Evolutionary conservation across 2,888 invertebrate genomes (phyloP).

Genomic region (Acrobeloides nanus): DNA sequence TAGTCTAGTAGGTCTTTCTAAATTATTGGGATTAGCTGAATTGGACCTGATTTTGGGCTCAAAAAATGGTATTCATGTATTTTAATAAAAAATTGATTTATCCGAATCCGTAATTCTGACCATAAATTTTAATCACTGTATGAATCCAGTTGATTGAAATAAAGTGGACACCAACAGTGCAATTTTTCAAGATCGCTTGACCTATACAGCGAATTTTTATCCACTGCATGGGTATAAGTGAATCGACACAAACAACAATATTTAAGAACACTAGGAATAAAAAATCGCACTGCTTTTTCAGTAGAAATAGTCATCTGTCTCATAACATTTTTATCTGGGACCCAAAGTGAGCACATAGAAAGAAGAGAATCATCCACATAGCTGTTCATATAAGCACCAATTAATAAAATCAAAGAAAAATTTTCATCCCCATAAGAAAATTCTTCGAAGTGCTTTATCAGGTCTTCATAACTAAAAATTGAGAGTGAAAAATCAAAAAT

Average conservation of each 20-base stretch:
- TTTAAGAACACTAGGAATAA: slow-evolving; percentile 1
- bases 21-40: slow-evolving; percentile 10
- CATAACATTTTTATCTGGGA: slow-evolving; percentile 27
- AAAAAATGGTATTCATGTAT: no score
- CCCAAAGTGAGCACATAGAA: slow-evolving; percentile 29
- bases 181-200: no score
- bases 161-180: no score
- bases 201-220: slow-evolving; percentile 2
- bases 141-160: no score
- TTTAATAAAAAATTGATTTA: no score
- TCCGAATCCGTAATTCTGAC: no score
- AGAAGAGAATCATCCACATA: slow-evolving; percentile 18
- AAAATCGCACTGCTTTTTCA: slow-evolving; percentile 13
- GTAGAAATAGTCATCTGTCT: slow-evolving; percentile 31
- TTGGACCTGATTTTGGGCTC: no score
- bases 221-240: background rate
- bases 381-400: slow-evolving; percentile 26
- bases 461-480: slow-evolving; percentile 37
- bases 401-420: slow-evolving; percentile 26
- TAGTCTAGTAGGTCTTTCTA: slow-evolving; percentile 16
- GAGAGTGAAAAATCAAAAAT: slow-evolving; percentile 7
- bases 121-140: no score
- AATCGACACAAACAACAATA: no score
- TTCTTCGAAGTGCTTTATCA: slow-evolving; percentile 35
- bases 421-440: slow-evolving; percentile 30